Evolutionary conservation across 2,888 invertebrate genomes (phyloP), one percentile per base, ranked within the genome.

Genomic region (Sinotaia quadrata): DNA sequence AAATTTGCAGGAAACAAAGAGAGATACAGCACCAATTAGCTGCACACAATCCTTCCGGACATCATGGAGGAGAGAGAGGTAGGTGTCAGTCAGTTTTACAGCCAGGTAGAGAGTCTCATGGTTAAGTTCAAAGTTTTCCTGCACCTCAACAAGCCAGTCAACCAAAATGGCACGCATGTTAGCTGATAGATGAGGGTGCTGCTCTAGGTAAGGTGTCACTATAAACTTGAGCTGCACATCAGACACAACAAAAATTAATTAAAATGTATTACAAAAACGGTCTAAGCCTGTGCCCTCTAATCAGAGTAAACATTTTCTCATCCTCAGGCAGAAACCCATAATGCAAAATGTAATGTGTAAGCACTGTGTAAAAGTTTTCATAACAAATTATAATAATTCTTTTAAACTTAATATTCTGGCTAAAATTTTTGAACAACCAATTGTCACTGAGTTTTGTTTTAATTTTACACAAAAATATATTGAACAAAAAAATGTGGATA

Each of bases 91-190:
- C 77, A 99, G 90, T 90, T 98, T 98, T 18, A 99, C 97, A 31
- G 95, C 97, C 87, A 98, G 91, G 89, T 99, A 99, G 8, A 99
- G 90, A 0, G 98, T 98, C 90, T 99, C 99, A 85, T 99, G 99
- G 89, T 98, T 98, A 41, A 99, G 91, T 88, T 98, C 98, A 87
- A 98, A 98, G 77, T 89, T 89, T 77, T 90, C 90, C 90, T 98
- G 97, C 12, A 98, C 94, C 87, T 98, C 98, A 52, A 99, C 98
- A 94, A 99, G 94, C 99, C 99, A 99, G 89, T 99, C 98, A 0
- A 99, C 94, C 2, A 99, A 91, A 29, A 98, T 91, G 0, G 96
- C 93, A 59, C 99, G 91, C 96, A 98, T 97, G 92, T 93, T 93
- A 47, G 91, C 90, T 0, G 94, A 93, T 68, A 98, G 90, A 76